Base-by-base conservation (phyloP, 2,888 invertebrate species). In the Cheilosia grossa region DNA sequence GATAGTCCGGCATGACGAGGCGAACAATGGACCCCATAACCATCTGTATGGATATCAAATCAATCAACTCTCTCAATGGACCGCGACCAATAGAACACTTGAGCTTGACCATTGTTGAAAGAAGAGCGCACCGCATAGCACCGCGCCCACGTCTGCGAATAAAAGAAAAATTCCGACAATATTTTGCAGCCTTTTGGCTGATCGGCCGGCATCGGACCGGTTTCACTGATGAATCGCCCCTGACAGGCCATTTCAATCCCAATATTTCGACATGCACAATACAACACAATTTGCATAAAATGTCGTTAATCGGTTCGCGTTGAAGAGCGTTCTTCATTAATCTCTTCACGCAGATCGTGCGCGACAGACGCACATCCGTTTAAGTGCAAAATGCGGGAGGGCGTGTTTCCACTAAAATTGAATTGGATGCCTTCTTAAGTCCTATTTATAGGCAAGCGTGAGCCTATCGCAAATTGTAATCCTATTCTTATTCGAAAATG, bases 391-490 rank as follows among this genome's bases (percentile, higher is more conserved):
- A 81, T 63, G 85, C 75, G 67, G 70, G 81, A 77, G 85, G 81
- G 85, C 81, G 85, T 85, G 85, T 77, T 70, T 59, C 75, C 66
- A 67, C 75, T 75, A 85, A 74, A 73, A 83, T 75, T 85, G 83
- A 72, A 82, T 78, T 78, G 80, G 80, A 80, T 69, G 69, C 42
- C 51, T 42, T 83, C 58, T 54, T 59, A 74, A 83, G 42, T 70
- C 70, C 75, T 85, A 85, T 85, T 85, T 85, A 85, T 85, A 85
- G 85, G 53, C 33, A 66, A 51, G 42, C 54, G 75, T 74, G 58
- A 80, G 24, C 54, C 42, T 33, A 80, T 73, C 44, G 30, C 67
- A 56, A 75, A 72, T 70, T 67, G 75, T 81, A 85, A 85, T 81
- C 81, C 80, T 75, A 85, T 85, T 85, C 81, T 81, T 77, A 70